phyloP scores from a whole-genome alignment of 2,797 vertebrate species.

The Psittacula derbiana region DNA sequence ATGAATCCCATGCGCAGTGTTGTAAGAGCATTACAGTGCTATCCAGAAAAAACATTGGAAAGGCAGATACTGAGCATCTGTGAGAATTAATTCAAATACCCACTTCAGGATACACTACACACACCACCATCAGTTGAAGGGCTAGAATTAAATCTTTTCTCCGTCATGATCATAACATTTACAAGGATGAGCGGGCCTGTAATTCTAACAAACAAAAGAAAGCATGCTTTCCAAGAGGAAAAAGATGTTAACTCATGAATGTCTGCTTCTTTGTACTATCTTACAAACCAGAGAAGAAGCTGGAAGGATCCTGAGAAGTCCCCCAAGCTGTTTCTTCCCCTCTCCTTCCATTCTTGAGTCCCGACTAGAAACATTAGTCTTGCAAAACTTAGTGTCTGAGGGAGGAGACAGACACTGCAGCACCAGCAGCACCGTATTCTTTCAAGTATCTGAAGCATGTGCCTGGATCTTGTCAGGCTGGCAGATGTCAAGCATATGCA shows the following conservation, averaged over 20 bases:
- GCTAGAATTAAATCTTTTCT: background rate
- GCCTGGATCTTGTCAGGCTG: slow-evolving; percentile 30
- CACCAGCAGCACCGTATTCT: background rate
- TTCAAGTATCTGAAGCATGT: background rate
- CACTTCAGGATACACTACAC: background rate
- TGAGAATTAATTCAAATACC: slow-evolving; percentile 41
- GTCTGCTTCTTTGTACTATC: background rate
- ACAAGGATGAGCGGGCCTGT: background rate
- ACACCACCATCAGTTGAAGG: background rate
- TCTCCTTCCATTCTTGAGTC: background rate
- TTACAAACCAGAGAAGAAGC: background rate
- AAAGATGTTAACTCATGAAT: background rate
- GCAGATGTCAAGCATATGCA: background rate
- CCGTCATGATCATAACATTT: background rate
- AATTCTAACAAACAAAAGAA: background rate
- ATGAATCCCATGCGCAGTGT: background rate
- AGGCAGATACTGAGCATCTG: background rate
- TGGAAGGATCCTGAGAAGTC: background rate
- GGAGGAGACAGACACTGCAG: background rate
- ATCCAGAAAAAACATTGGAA: slow-evolving; percentile 31
- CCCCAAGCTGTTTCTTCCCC: background rate
- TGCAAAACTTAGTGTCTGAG: background rate
- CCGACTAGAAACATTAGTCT: background rate
- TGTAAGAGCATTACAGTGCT: slow-evolving; percentile 24
- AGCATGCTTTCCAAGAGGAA: background rate